These are phyloP conservation scores for Esox masquinongy DNA, from an alignment of 2,797 vertebrate genomes.

Conservation along the genomic window DNA sequence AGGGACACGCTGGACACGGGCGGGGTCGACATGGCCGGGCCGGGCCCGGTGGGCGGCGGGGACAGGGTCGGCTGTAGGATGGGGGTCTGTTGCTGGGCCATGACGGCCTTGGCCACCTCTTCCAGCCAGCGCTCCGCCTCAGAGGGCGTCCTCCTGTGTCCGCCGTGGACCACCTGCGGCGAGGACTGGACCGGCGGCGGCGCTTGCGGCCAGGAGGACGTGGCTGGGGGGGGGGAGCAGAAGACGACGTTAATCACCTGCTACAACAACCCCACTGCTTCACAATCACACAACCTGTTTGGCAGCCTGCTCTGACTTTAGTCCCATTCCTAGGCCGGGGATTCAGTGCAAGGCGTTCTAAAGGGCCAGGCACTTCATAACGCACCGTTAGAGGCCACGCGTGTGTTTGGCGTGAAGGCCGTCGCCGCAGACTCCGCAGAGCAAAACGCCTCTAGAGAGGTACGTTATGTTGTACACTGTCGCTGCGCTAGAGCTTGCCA, in stretches of 20 bases:
- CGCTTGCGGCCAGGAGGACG: conserved; percentile 76
- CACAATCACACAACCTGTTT: neutral
- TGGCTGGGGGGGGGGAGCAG: conserved; percentile 57
- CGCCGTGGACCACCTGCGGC: conserved; percentile 63
- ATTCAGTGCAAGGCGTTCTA: neutral
- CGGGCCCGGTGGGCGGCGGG: conserved; percentile 49
- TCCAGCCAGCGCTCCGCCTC: conserved; percentile 92
- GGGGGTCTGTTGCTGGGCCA: conserved; percentile 74
- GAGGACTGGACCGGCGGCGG: conserved; percentile 73
- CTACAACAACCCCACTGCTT: neutral
- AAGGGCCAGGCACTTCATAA: neutral
- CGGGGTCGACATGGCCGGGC: conserved; percentile 67
- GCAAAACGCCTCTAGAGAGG: neutral
- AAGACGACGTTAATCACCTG: neutral
- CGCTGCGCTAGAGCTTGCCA: neutral
- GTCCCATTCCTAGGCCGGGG: too few species aligned
- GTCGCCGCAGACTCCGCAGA: neutral
- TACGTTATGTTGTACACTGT: neutral
- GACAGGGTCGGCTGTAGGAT: conserved; percentile 48
- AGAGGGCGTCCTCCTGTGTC: conserved; percentile 88
- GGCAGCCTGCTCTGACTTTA: neutral
- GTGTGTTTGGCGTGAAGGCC: neutral
- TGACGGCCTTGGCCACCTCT: conserved; percentile 86
- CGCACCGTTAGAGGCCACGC: neutral
- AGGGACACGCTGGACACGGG: conserved; percentile 44